Base-by-base conservation (phyloP, 2,797 vertebrate species). In the Myripristis jacobus region DNA sequence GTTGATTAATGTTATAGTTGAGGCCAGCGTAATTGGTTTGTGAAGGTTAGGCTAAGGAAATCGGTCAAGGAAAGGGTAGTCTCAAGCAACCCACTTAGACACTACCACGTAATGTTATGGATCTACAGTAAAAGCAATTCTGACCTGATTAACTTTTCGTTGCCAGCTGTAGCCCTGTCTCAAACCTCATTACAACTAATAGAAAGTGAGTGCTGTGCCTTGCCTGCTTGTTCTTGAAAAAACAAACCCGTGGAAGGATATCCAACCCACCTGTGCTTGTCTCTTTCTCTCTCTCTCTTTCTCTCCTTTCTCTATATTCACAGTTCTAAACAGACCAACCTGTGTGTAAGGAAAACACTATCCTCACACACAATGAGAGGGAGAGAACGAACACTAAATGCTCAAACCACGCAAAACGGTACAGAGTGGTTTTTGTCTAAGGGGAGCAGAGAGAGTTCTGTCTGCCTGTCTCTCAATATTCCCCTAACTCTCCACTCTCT, bases 281-380 rank as follows among this genome's bases (percentile, higher is more conserved):
- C 91, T 94, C 88, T 93, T 82, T 92, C 87, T 92, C 85, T 89
- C n/a, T n/a, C 82, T 80, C 70, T 87, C 79, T 92, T 83, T 93
- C 85, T 93, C 90, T 92, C 84, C 91, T 93, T 92, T 94, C 90
- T 93, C 91, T 95, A 87, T 94, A 89, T 94, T 92, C 84, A 64
- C 94, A 95, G 94, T 95, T 94, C 88, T 92, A 92, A 94, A 94
- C 91, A 94, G 93, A 93, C 92, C 92, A 88, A 84, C 91, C 86
- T 91, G 90, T 93, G 92, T 94, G 91, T 95, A 92, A 94, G 92
- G 92, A 93, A 93, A 91, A 92, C 90, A 87, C 88, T 93, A 80
- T 92, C 92, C 92, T 92, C 84, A 87, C 91, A 92, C 87, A 92
- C 90, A 91, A 82, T 90, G 90, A 91, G 92, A 90, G 88, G 82